Percentiles rank a stretch among this genome's conserved stretches.
phyloP scores from a whole-genome alignment of 1,140 invertebrate genomes.

The Heterodera carotae region DNA sequence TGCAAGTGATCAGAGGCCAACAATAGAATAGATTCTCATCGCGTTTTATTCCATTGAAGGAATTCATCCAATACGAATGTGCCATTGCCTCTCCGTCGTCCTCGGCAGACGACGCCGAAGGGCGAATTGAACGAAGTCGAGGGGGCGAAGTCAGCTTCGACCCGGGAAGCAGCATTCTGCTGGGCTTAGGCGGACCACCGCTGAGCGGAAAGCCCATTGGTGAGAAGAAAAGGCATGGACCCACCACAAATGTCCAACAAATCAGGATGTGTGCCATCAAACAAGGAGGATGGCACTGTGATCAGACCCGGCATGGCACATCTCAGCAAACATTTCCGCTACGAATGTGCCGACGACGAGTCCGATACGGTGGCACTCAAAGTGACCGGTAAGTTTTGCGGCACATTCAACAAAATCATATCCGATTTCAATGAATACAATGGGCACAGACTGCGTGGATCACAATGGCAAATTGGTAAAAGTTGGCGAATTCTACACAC shows the following conservation, averaged over 20 bases:
- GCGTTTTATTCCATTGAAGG: not conserved
- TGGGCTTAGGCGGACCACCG: not conserved
- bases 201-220: conserved; percentile 36
- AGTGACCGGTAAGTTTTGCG: conserved; percentile 36
- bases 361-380: conserved; percentile 31
- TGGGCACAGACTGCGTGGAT: conserved; percentile 41
- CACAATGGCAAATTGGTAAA: conserved; percentile 41
- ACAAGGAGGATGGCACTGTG: conserved; percentile 34
- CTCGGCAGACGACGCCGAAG: conserved; percentile 15
- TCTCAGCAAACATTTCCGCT: conserved; percentile 38
- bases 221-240: not conserved
- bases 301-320: conserved; percentile 36
- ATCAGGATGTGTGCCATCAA: conserved; percentile 41
- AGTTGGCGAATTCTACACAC: conserved; percentile 46
- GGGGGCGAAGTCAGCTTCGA: conserved; percentile 35
- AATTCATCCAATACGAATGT: conserved; percentile 44
- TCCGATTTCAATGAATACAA: too few relatives aligned
- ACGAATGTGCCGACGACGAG: conserved; percentile 32
- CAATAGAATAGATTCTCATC: not conserved
- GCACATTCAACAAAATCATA: not conserved
- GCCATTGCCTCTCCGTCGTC: not conserved
- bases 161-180: not conserved
- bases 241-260: too few relatives aligned
- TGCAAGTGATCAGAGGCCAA: conserved; percentile 11
- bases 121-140: not conserved